Evolutionary conservation across 2,113 vertebrate species (phyloP), one percentile per base, ranked within the genome.

Genomic region (Anhinga anhinga): DNA sequence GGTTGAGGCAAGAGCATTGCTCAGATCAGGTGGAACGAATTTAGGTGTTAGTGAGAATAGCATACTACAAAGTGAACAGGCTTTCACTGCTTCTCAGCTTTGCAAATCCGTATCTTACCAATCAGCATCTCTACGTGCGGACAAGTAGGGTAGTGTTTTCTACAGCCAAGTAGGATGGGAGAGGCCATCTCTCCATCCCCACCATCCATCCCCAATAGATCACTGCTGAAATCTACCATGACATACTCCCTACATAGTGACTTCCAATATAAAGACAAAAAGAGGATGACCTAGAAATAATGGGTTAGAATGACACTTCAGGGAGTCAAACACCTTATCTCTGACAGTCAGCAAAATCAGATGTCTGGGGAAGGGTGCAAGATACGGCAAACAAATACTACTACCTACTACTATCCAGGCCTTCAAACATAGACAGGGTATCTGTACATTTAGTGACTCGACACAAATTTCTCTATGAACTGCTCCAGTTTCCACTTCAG

Each of bases 101-200:
- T 17, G 7, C 34, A 50, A 45, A 45, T 17, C 10, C 0, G 0
- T 13, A 0, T 27, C 17, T 56, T 44, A 27, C 32, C 23, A 40
- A 23, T 23, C 25, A 63, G 69, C 18, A 53, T 36, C 44, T 59
- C 23, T 9, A 8, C 32, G 44, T 13, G 55, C 13, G 47, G 38
- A 9, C 38, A 53, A 42, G 21, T 7, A 5, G 38, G 15, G 34
- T 53, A 62, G 38, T 5, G 4, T 49, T 87, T 81, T 67, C 42
- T 32, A 9, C 12, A 32, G 17, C 13, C 40, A 93, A 40, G 18
- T 2, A 82, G n/a, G 44, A 44, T 50, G 23, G 53, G 76, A 86
- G 21, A 55, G 5, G 18, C 8, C 25, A 42, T 10, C n/a, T 53
- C 22, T 42, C 20, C 36, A 25, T 45, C 44, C 44, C 44, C 44